A percentile compares a stretch with the other conserved stretches of the same genome.
phyloP scores from a whole-genome alignment of 2,888 invertebrate genomes.

The Psylliodes chrysocephalus region DNA sequence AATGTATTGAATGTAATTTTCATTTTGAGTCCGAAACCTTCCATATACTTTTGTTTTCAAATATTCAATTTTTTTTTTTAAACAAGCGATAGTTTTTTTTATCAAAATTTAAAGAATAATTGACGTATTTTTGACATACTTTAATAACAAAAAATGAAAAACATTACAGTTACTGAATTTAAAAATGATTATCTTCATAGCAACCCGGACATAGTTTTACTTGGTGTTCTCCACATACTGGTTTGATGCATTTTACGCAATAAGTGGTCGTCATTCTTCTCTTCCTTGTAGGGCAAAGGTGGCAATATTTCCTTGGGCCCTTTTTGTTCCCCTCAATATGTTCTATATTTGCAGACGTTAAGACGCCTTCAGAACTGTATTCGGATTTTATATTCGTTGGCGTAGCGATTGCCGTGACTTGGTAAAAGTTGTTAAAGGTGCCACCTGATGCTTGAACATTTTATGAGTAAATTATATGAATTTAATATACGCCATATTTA shows the following conservation, averaged over 20 bases:
- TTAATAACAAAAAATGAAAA: no score
- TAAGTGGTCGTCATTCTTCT: not conserved
- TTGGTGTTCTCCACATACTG: not conserved
- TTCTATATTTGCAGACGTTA: not conserved
- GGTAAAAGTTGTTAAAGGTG: not conserved
- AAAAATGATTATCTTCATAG: not conserved
- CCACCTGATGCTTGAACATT: no score
- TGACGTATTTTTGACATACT: no score
- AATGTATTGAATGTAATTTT: no score
- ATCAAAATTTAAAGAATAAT: no score
- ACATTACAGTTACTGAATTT: not conserved
- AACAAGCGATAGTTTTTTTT: no score
- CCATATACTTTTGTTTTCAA: no score
- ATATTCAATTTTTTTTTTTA: no score
- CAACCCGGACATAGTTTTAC: not conserved
- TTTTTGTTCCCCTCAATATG: not conserved
- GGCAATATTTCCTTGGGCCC: no score
- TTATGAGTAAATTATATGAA: no score
- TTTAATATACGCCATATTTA: no score
- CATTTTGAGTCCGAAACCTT: no score
- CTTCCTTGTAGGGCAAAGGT: not conserved
- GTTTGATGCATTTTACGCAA: not conserved
- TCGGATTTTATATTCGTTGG: not conserved
- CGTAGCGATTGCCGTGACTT: not conserved
- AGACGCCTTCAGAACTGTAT: not conserved